Percentiles rank a stretch among this genome's conserved stretches.
phyloP scores from a whole-genome alignment of 2,113 vertebrate species.

The Scomber colias region DNA sequence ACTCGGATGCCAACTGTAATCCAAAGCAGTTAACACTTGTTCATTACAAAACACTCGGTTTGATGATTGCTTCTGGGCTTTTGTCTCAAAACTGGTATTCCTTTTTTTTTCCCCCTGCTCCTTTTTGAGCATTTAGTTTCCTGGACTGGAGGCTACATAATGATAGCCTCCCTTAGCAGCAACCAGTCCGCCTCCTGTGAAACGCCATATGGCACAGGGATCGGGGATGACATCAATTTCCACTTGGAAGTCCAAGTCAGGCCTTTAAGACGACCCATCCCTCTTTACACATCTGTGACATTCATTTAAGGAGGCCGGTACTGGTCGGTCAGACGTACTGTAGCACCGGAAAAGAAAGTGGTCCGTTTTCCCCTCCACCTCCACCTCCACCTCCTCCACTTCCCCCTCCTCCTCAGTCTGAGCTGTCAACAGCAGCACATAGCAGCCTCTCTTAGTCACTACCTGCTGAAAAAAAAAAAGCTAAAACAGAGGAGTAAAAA shows the following conservation, averaged over 20 bases:
- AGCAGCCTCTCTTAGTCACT: conserved; percentile 61
- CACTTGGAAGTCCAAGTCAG: conserved; percentile 74
- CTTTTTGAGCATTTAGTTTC: conserved; percentile 54
- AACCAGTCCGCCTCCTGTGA: conserved; percentile 36
- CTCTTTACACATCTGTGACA: conserved; percentile 73
- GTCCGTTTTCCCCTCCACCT: conserved; percentile 14
- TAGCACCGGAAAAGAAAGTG: conserved; percentile 57
- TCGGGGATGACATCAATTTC: conserved; percentile 80
- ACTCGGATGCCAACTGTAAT: conserved; percentile 6
- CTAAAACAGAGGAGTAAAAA: conserved; percentile 25
- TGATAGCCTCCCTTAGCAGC: conserved; percentile 67
- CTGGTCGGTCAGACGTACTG: conserved; percentile 25
- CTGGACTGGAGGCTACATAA: conserved; percentile 60
- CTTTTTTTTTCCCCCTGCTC: conserved; percentile 1
- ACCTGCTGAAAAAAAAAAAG: conserved; percentile 28
- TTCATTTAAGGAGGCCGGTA: conserved; percentile 59
- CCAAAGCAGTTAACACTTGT: not conserved
- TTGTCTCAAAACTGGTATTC: conserved; percentile 27
- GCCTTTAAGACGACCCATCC: conserved; percentile 57
- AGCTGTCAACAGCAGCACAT: conserved; percentile 50
- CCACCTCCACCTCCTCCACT: no score
- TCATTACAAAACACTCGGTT: conserved; percentile 16
- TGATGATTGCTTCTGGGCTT: conserved; percentile 14
- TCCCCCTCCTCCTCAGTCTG: conserved; percentile 17
- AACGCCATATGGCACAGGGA: conserved; percentile 48